Percentiles rank a stretch among this genome's conserved stretches.
Evolutionary conservation across 2,113 vertebrate genomes (phyloP).

Genomic region (Vulpes lagopus): DNA sequence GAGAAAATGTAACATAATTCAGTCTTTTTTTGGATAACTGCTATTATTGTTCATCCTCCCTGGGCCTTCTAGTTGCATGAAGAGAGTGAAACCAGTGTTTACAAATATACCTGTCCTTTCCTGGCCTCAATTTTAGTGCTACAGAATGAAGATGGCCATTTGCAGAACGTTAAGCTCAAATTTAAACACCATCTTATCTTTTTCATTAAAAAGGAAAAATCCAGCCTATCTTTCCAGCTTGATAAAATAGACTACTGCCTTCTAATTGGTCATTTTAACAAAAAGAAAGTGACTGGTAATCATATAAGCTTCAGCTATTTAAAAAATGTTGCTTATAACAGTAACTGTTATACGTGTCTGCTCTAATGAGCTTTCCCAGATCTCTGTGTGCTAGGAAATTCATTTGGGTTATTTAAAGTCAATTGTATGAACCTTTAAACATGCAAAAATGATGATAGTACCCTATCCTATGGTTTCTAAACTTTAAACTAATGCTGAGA

Average conservation of each 20-base stretch:
- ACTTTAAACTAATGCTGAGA: constrained; percentile 66
- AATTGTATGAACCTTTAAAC: constrained; percentile 63
- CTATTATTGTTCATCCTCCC: background rate
- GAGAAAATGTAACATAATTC: background rate
- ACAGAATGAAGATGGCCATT: constrained; percentile 36
- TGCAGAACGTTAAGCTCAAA: constrained; percentile 64
- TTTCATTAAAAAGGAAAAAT: constrained; percentile 74
- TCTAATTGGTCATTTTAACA: constrained; percentile 79
- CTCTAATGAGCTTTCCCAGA: constrained; percentile 63
- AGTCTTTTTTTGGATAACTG: background rate
- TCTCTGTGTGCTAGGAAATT: constrained; percentile 49
- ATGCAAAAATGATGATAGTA: constrained; percentile 36
- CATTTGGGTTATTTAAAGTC: constrained; percentile 65
- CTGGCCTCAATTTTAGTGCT: background rate
- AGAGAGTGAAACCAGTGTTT: background rate
- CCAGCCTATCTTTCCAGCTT: constrained; percentile 52
- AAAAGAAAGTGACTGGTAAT: constrained; percentile 72
- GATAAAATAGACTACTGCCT: constrained; percentile 63
- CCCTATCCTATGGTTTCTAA: constrained; percentile 55
- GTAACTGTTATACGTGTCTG: constrained; percentile 58
- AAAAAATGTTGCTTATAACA: constrained; percentile 70
- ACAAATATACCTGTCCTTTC: background rate
- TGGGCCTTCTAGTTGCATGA: background rate
- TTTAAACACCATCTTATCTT: constrained; percentile 48
- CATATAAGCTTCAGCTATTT: constrained; percentile 76